These are phyloP conservation scores for Parnassius apollo DNA, from an alignment of 2,888 invertebrate genomes.

Conservation along the genomic window DNA sequence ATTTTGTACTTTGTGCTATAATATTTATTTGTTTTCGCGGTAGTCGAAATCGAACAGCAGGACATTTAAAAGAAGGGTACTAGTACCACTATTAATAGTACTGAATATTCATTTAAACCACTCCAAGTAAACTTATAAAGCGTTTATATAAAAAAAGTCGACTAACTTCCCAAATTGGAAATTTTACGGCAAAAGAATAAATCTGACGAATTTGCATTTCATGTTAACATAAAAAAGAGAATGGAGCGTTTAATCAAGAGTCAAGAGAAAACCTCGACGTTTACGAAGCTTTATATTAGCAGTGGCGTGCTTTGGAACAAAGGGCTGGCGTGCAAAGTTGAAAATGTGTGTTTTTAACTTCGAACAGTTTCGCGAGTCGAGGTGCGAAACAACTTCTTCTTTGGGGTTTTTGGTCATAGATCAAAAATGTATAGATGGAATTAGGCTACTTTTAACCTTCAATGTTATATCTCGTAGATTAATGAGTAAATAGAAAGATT, in stretches of 20 bases:
- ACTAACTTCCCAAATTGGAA: not conserved
- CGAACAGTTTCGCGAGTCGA: slow-evolving; percentile 38
- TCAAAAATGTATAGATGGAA: slow-evolving; percentile 24
- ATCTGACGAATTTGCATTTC: slow-evolving; percentile 2
- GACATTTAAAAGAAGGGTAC: no score
- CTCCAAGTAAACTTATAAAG: no score
- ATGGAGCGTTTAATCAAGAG: slow-evolving; percentile 18
- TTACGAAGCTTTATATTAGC: slow-evolving; percentile 30
- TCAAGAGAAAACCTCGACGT: slow-evolving; percentile 10
- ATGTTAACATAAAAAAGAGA: not conserved
- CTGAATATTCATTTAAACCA: no score
- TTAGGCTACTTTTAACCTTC: not conserved
- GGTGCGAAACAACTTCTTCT: slow-evolving; percentile 44
- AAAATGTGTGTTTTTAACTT: slow-evolving; percentile 59
- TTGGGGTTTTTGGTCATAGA: slow-evolving; percentile 38
- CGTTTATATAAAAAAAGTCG: not conserved
- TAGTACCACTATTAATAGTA: no score
- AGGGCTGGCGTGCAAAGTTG: slow-evolving; percentile 46
- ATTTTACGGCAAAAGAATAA: not conserved
- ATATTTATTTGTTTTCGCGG: no score
- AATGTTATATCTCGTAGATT: no score
- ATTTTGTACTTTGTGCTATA: no score
- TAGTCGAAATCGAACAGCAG: no score
- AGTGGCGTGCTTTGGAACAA: slow-evolving; percentile 33
- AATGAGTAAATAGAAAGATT: no score